Conservation (phyloP, 2,113 vertebrate genomes). For the Motacilla alba region DNA sequence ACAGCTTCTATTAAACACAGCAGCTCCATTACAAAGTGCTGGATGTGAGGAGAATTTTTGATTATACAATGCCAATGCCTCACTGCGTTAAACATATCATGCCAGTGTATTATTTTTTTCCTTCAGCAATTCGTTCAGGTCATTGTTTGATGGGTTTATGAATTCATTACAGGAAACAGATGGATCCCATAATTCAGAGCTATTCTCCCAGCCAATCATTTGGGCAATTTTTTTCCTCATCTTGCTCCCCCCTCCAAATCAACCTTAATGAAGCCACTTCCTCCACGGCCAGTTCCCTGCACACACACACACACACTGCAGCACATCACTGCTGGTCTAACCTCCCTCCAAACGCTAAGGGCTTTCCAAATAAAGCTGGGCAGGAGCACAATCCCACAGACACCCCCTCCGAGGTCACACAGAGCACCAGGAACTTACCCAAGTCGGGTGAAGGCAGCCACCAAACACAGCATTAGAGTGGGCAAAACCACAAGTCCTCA, state of each 20-base stretch:
- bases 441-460: neutral
- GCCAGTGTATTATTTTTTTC: conserved; percentile 61
- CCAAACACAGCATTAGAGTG: neutral
- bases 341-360: neutral
- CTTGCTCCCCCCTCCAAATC: conserved; percentile 14
- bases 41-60: conserved; percentile 82
- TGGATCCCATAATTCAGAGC: conserved; percentile 71
- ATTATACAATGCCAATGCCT: conserved; percentile 77
- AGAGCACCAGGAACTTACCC: conserved; percentile 9
- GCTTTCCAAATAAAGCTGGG: neutral
- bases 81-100: conserved; percentile 60
- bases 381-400: neutral
- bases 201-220: conserved; percentile 70
- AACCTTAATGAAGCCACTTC: conserved; percentile 64
- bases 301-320: neutral
- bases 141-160: conserved; percentile 75
- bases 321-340: neutral
- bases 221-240: conserved; percentile 9
- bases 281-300: conserved; percentile 9
- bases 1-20: conserved; percentile 72
- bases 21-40: conserved; percentile 75
- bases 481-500: neutral
- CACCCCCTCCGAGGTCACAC: neutral
- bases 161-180: conserved; percentile 78
- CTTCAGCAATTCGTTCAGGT: conserved; percentile 68